Evolutionary conservation across 2,113 vertebrate genomes (phyloP).

Genomic region (Gobiocypris rarus): DNA sequence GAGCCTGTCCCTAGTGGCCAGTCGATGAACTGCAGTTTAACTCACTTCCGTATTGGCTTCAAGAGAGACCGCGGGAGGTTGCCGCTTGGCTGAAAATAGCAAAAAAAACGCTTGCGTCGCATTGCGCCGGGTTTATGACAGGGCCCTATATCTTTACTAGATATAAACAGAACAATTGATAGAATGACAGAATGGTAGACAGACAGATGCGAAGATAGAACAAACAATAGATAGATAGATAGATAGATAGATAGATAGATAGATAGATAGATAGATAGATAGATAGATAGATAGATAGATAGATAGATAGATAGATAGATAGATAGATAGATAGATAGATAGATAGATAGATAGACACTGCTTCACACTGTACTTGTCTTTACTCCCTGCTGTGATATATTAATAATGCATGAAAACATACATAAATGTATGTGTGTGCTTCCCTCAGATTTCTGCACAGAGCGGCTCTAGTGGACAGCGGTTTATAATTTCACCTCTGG

Average conservation of each 20-base stretch:
- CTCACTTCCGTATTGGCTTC: too few species aligned
- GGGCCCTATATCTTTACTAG: too few species aligned
- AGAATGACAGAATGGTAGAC: accelerated
- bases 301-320: background rate
- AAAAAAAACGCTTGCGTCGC: too few species aligned
- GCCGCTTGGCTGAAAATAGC: too few species aligned
- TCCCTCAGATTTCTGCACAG: background rate
- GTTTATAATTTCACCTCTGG: background rate
- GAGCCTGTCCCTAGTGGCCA: too few species aligned
- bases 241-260: background rate
- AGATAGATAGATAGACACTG: background rate
- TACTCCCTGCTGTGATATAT: background rate
- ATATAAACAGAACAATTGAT: background rate
- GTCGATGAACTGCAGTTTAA: too few species aligned
- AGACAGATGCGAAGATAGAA: background rate
- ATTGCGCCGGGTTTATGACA: too few species aligned
- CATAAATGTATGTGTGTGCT: background rate
- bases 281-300: background rate
- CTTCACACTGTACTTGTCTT: background rate
- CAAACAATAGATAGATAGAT: background rate
- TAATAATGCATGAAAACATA: conserved; percentile 5
- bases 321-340: background rate
- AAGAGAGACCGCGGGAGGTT: too few species aligned
- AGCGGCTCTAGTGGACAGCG: background rate
- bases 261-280: background rate